These are phyloP conservation scores for Euwallacea fornicatus DNA, from an alignment of 1,140 invertebrate genomes.

Conservation along the genomic window DNA sequence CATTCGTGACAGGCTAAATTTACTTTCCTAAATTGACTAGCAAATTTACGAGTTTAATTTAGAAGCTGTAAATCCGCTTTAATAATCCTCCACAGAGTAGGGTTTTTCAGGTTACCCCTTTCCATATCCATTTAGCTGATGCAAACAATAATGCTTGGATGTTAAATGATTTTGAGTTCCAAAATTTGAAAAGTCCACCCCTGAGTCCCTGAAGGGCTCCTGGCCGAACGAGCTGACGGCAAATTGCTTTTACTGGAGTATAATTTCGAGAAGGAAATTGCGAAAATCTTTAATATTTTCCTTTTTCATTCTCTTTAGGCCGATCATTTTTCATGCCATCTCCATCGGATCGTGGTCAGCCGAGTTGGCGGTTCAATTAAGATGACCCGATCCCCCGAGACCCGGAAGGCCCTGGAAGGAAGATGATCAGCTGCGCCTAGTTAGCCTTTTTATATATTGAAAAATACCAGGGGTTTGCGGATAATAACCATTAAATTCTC, in stretches of 20 bases:
- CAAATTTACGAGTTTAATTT: slow-evolving; percentile 41
- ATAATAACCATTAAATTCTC: background rate
- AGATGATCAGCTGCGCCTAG: slow-evolving; percentile 18
- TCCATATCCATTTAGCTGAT: background rate
- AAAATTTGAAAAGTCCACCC: background rate
- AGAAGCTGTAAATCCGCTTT: slow-evolving; percentile 26
- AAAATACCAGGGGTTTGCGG: slow-evolving; percentile 5
- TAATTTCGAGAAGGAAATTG: slow-evolving; percentile 54
- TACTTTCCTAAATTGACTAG: slow-evolving; percentile 40
- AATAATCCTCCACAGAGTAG: slow-evolving; percentile 9
- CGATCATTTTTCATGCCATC: slow-evolving; percentile 54
- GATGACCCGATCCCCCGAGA: slow-evolving; percentile 45
- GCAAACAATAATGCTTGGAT: background rate
- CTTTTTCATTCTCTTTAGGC: slow-evolving; percentile 51
- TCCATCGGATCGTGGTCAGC: slow-evolving; percentile 45
- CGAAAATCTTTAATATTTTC: slow-evolving; percentile 52
- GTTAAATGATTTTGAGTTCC: background rate
- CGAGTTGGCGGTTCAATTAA: slow-evolving; percentile 48
- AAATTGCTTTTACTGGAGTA: slow-evolving; percentile 47
- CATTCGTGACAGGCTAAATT: slow-evolving; percentile 43
- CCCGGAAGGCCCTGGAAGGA: background rate
- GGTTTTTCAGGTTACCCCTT: slow-evolving; percentile 2
- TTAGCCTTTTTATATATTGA: slow-evolving; percentile 19
- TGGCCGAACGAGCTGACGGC: slow-evolving; percentile 33
- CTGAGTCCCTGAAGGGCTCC: slow-evolving; percentile 1